phyloP scores from a whole-genome alignment of 2,113 vertebrate genomes.

The Merops nubicus region DNA sequence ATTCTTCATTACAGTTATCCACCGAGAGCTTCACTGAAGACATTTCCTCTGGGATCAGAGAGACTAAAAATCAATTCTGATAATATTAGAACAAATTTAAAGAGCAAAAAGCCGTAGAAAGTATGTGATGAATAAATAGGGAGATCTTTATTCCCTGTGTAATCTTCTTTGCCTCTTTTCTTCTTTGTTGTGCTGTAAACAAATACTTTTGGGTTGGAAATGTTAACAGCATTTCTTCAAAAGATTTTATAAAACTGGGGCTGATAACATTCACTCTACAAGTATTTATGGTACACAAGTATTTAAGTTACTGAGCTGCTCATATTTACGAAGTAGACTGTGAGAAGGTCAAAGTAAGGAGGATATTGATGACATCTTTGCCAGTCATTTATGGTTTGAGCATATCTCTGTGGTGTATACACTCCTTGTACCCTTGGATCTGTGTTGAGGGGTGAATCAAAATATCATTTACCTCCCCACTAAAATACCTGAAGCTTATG shows the following conservation, averaged over 20 bases:
- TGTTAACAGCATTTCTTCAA: not conserved
- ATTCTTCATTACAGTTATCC: conserved; percentile 74
- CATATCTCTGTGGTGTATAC: not conserved
- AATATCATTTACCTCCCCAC: not conserved
- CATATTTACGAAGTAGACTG: not conserved
- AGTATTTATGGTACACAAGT: not conserved
- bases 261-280: not conserved
- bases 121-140: conserved; percentile 55
- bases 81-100: conserved; percentile 79
- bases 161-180: not conserved
- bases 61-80: conserved; percentile 78
- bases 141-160: conserved; percentile 17
- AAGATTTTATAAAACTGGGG: not conserved
- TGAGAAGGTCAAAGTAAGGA: conserved; percentile 1
- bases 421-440: not conserved
- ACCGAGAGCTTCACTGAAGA: conserved; percentile 74
- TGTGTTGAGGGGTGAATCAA: not conserved
- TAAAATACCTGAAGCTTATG: not conserved
- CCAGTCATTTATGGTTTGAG: not conserved
- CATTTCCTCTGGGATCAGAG: conserved; percentile 74
- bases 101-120: conserved; percentile 60
- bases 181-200: not conserved
- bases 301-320: not conserved
- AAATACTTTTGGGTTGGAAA: conserved; percentile 19
- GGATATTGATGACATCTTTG: not conserved